Evolutionary conservation across 2,888 invertebrate genomes (phyloP).

Genomic region (Noctua fimbriata): DNA sequence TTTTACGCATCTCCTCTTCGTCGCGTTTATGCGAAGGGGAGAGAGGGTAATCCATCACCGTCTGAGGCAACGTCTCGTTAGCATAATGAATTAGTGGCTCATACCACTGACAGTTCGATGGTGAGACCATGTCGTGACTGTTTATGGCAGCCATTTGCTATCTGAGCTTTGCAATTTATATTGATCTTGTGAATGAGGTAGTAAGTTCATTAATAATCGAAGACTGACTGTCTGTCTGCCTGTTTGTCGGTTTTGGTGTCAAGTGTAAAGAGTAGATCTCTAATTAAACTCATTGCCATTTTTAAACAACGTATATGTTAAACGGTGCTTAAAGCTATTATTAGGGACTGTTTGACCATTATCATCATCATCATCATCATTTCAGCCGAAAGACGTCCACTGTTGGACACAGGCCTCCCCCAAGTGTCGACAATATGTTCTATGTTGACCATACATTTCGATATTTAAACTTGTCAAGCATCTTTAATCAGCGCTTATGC

Average conservation of each 20-base stretch:
- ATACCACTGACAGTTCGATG: slow-evolving; percentile 64
- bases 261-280: background rate
- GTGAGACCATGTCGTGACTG: slow-evolving; percentile 53
- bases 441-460: no score
- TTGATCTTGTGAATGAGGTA: slow-evolving; percentile 31
- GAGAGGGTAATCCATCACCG: slow-evolving; percentile 86
- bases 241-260: background rate
- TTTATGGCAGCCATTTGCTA: slow-evolving; percentile 58
- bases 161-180: slow-evolving; percentile 44
- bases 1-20: slow-evolving; percentile 75
- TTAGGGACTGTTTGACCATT: no score
- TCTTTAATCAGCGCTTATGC: background rate
- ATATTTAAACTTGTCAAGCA: background rate
- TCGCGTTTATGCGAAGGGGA: slow-evolving; percentile 72
- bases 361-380: no score
- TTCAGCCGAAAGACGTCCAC: no score
- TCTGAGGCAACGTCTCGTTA: slow-evolving; percentile 87
- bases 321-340: background rate
- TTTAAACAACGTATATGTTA: background rate
- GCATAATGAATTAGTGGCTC: slow-evolving; percentile 87
- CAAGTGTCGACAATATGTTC: no score
- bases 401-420: no score
- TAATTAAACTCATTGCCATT: background rate
- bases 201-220: slow-evolving; percentile 11
- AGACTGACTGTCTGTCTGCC: background rate